Percentiles rank a stretch among this genome's conserved stretches.
phyloP scores from a whole-genome alignment of 2,888 invertebrate species.

The Orthosia gracilis region DNA sequence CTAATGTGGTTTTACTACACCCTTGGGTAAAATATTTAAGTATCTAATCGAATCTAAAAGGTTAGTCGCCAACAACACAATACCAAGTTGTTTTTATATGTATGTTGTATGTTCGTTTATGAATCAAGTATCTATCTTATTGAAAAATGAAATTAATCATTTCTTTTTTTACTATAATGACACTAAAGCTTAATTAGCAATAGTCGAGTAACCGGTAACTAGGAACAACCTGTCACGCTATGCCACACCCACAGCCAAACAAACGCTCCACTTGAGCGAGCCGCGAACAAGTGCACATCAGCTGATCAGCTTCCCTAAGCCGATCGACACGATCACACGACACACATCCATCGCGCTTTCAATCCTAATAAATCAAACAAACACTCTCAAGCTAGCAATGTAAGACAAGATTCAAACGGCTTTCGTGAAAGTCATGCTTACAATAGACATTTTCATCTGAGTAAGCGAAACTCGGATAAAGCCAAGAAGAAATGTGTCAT shows the following conservation, averaged over 20 bases:
- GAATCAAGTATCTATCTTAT: background rate
- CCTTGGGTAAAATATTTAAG: conserved; percentile 19
- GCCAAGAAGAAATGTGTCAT: conserved; percentile 77
- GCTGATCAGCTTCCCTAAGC: conserved; percentile 58
- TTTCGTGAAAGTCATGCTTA: conserved; percentile 47
- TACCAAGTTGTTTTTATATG: background rate
- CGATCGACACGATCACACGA: conserved; percentile 59
- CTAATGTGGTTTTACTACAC: conserved; percentile 10
- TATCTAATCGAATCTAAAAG: background rate
- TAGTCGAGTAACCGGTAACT: conserved; percentile 48
- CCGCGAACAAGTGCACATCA: conserved; percentile 62
- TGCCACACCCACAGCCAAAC: conserved; percentile 76
- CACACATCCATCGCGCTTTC: conserved; percentile 62
- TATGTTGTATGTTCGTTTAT: background rate
- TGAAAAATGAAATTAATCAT: too few relatives aligned
- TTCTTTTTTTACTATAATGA: conserved; percentile 2
- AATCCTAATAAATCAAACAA: conserved; percentile 33
- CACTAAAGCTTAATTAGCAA: conserved; percentile 36
- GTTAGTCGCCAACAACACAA: background rate
- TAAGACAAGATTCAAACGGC: conserved; percentile 31
- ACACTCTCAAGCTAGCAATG: conserved; percentile 45
- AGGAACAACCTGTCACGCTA: conserved; percentile 78
- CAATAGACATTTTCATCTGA: conserved; percentile 57
- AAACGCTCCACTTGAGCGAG: conserved; percentile 62
- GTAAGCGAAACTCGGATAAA: conserved; percentile 70